Evolutionary conservation across 1,140 invertebrate genomes (phyloP).

Genomic region (Thaumetopoea pityocampa): DNA sequence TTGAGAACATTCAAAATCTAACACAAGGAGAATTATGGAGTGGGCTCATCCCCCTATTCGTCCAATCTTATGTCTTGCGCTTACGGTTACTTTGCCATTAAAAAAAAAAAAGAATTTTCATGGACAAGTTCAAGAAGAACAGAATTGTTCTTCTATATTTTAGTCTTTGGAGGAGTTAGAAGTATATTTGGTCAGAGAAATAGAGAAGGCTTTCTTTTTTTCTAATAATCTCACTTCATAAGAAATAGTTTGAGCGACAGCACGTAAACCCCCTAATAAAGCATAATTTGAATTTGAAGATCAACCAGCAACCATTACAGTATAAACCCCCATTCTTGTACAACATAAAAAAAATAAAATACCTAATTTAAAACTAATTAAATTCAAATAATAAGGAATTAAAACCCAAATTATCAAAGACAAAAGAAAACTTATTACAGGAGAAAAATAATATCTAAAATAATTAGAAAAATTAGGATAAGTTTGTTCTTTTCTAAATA

Average conservation of each 20-base stretch:
- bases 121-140: too few species aligned
- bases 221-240: too few species aligned
- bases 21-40: too few species aligned
- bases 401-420: constrained; percentile 71
- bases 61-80: too few species aligned
- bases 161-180: too few species aligned
- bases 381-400: constrained; percentile 57
- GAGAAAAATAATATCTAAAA: constrained; percentile 76
- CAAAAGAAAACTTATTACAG: constrained; percentile 76
- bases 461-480: constrained; percentile 72
- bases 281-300: constrained; percentile 81
- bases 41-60: too few species aligned
- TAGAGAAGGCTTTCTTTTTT: too few species aligned
- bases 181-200: too few species aligned
- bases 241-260: constrained; percentile 81
- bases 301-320: constrained; percentile 76
- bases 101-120: too few species aligned
- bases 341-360: constrained; percentile 77
- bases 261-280: constrained; percentile 78
- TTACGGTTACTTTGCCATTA: too few species aligned
- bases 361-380: constrained; percentile 62
- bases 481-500: constrained; percentile 78
- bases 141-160: too few species aligned
- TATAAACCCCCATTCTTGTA: constrained; percentile 76
- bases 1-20: too few species aligned